These are phyloP conservation scores for Acheta domesticus DNA, from an alignment of 2,888 invertebrate genomes.

Conservation along the genomic window DNA sequence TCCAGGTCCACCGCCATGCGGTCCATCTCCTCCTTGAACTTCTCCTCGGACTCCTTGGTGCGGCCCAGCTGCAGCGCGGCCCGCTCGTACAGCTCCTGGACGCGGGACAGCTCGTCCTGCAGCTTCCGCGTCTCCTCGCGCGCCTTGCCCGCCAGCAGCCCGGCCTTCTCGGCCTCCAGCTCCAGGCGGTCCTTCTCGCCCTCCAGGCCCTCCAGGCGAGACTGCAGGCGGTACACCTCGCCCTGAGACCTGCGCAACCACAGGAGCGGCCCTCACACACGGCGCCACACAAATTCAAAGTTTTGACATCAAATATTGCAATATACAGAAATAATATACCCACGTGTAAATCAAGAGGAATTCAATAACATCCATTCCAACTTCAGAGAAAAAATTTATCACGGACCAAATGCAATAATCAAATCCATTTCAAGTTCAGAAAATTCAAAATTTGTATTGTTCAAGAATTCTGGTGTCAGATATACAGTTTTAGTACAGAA, in stretches of 20 bases:
- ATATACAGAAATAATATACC: too few species aligned
- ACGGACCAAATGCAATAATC: too few species aligned
- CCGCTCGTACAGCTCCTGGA: conserved; percentile 87
- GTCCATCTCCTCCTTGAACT: conserved; percentile 80
- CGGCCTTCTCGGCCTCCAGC: conserved; percentile 81
- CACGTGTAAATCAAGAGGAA: too few species aligned
- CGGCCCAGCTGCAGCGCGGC: conserved; percentile 79
- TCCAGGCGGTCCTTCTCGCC: conserved; percentile 83
- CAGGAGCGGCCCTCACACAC: too few species aligned
- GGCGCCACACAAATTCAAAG: too few species aligned
- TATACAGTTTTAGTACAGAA: too few species aligned
- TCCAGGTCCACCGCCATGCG: conserved; percentile 75
- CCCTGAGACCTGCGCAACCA: conserved; percentile 70
- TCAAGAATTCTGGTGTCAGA: too few species aligned
- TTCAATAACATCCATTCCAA: too few species aligned
- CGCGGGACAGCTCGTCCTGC: conserved; percentile 78
- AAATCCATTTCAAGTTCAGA: too few species aligned
- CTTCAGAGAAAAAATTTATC: too few species aligned
- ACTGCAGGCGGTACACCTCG: conserved; percentile 83
- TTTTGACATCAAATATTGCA: too few species aligned
- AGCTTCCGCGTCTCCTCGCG: conserved; percentile 82
- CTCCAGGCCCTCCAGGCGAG: conserved; percentile 81
- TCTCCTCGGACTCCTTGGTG: conserved; percentile 87
- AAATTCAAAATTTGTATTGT: too few species aligned
- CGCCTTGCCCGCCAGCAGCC: conserved; percentile 71